Conservation (phyloP, 2,888 invertebrate species). For the Philonicus albiceps region DNA sequence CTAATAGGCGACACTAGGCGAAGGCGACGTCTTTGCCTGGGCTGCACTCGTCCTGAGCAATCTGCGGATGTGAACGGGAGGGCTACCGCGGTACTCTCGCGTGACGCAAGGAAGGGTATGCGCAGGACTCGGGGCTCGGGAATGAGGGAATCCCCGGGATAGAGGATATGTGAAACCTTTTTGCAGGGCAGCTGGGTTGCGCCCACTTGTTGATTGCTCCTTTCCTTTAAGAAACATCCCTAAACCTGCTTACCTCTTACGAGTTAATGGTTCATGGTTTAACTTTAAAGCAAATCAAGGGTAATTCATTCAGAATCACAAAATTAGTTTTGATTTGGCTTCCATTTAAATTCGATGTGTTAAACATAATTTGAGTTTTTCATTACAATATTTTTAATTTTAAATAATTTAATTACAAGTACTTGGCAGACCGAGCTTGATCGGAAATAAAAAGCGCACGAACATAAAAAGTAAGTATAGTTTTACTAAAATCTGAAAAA, state of each 20-base stretch:
- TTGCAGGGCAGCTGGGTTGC: neutral
- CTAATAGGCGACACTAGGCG: neutral
- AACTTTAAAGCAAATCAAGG: neutral
- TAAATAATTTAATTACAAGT: too few species aligned
- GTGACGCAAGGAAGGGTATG: constrained; percentile 4
- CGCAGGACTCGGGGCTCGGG: neutral
- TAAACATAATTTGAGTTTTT: neutral
- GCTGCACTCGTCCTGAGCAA: neutral
- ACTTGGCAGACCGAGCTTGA: too few species aligned
- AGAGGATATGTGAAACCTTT: neutral
- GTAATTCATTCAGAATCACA: neutral
- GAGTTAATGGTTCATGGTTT: neutral
- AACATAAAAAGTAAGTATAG: too few species aligned
- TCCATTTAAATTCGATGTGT: neutral
- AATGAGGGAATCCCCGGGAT: neutral
- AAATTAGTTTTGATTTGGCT: neutral
- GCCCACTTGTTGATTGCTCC: constrained; percentile 25
- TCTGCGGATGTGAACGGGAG: constrained; percentile 14
- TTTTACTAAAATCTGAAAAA: too few species aligned
- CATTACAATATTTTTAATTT: neutral
- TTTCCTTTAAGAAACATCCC: neutral
- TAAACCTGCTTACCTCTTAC: neutral
- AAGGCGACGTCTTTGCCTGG: neutral
- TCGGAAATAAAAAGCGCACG: too few species aligned
- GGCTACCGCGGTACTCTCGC: neutral